A percentile compares a stretch with the other conserved stretches of the same genome.
Conservation (phyloP, 2,888 invertebrate genomes). For the Apodemia duryi region DNA sequence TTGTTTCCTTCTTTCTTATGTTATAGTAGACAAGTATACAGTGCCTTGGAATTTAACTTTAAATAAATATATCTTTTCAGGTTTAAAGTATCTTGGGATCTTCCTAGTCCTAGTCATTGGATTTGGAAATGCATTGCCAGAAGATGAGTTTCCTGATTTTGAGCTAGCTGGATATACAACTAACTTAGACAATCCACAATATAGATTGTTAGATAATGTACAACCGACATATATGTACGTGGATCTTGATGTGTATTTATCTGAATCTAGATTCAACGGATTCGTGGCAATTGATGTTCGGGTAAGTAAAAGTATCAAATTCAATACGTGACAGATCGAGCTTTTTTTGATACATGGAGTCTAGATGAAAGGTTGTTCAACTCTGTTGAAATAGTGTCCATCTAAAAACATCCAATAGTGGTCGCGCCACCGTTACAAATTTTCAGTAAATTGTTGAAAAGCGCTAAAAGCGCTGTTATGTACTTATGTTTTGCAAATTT, state of each 20-base stretch:
- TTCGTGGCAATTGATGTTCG: conserved; percentile 44
- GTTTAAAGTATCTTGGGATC: conserved; percentile 48
- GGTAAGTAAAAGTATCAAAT: conserved; percentile 40
- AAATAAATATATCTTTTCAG: conserved; percentile 36
- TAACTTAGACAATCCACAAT: conserved; percentile 53
- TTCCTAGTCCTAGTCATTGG: conserved; percentile 47
- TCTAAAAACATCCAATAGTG: too few relatives aligned
- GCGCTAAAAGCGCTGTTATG: too few relatives aligned
- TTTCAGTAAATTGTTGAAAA: too few relatives aligned
- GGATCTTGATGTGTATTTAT: conserved; percentile 55
- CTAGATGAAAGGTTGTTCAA: too few relatives aligned
- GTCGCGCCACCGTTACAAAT: too few relatives aligned
- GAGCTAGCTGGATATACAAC: conserved; percentile 46
- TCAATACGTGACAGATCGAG: background rate
- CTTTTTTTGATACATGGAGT: too few relatives aligned
- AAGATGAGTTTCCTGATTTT: conserved; percentile 51
- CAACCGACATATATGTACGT: conserved; percentile 48
- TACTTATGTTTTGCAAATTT: too few relatives aligned
- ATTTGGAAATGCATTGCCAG: conserved; percentile 44
- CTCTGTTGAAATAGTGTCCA: too few relatives aligned
- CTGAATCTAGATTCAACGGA: conserved; percentile 50
- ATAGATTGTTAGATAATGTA: conserved; percentile 52
- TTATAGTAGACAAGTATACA: too few relatives aligned
- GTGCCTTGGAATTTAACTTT: background rate
- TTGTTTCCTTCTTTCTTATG: too few relatives aligned